Evolutionary conservation across 2,113 vertebrate genomes (phyloP), one percentile per base, ranked within the genome.

Genomic region (Egretta garzetta): DNA sequence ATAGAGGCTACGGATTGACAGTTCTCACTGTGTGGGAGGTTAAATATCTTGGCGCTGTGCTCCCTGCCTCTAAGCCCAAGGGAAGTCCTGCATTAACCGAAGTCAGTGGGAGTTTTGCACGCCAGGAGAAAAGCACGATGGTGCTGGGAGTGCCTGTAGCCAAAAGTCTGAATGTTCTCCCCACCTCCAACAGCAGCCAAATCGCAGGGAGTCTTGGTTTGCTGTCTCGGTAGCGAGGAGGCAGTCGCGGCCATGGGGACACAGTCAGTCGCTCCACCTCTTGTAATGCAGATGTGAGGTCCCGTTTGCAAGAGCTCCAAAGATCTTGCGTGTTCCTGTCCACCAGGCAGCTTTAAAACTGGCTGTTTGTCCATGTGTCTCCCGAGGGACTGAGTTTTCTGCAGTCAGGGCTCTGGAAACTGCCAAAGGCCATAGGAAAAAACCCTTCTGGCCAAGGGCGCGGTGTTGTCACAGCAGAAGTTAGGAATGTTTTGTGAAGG

Each of bases 11-110:
- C 2, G 3, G 90, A 18, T 6, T 6, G 41, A 9, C 35, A 4
- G 0, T 39, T 32, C 17, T 33, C 39, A 8, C 10, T 11, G 3
- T 1, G 52, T 1, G 2, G 33, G 16, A 17, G 22, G 50, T 58
- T n/a, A 37, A 45, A 45, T 53, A 14, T 3, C 39, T 49, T 20
- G 15, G 41, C 32, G 14, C 10, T 56, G 28, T 6, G 20, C 17
- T 35, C 50, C 15, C 10, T 21, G 6, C 20, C 11, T 27, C 0
- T 45, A 1, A 10, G 39, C 32, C 18, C 37, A 1, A 33, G 23
- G 28, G 52, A 20, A 3, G 14, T 12, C 50, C 66, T 35, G 15
- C 4, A 0, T 4, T 10, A 16, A 41, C 43, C 56, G 64, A 28
- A 27, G 55, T 17, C 60, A 43, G 53, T 0, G 35, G 23, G 52